Evolutionary conservation across 92 coral and sea anemone genomes (phyloP).

Genomic region (Desmophyllum pertusum): DNA sequence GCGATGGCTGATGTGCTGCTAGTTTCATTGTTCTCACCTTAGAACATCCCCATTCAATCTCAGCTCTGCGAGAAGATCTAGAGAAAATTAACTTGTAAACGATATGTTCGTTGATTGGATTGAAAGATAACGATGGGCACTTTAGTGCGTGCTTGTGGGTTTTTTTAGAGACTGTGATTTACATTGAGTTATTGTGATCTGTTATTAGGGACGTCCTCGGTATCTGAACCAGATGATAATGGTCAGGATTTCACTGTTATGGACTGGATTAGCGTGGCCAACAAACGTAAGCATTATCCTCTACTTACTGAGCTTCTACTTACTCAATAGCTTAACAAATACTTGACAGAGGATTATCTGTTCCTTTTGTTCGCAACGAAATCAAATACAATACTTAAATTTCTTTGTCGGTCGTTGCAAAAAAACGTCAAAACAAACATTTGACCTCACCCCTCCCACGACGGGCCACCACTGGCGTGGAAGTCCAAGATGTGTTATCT

Average conservation of each 20-base stretch:
- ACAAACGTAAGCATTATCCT: conserved; percentile 61
- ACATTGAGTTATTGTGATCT: neutral
- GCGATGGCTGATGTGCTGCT: neutral
- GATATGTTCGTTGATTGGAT: neutral
- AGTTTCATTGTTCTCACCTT: conserved; percentile 8
- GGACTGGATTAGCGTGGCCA: conserved; percentile 74
- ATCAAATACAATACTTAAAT: neutral
- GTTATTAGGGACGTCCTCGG: conserved; percentile 6
- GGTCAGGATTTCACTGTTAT: conserved; percentile 41
- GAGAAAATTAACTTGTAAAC: neutral
- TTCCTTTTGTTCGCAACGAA: neutral
- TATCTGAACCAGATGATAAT: neutral
- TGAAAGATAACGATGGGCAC: neutral
- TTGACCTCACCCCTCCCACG: neutral
- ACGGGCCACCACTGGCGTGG: neutral
- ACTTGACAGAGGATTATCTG: neutral
- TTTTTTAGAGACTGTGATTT: neutral
- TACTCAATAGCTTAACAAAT: neutral
- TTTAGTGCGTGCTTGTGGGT: neutral
- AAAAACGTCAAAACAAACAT: conserved; percentile 2
- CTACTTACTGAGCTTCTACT: neutral
- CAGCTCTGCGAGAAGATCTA: neutral
- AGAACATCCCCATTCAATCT: neutral
- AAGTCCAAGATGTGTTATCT: neutral
- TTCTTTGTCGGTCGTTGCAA: no score